These are phyloP conservation scores for Glyphotaelius pellucidus DNA, from an alignment of 2,888 invertebrate species.

Conservation along the genomic window DNA sequence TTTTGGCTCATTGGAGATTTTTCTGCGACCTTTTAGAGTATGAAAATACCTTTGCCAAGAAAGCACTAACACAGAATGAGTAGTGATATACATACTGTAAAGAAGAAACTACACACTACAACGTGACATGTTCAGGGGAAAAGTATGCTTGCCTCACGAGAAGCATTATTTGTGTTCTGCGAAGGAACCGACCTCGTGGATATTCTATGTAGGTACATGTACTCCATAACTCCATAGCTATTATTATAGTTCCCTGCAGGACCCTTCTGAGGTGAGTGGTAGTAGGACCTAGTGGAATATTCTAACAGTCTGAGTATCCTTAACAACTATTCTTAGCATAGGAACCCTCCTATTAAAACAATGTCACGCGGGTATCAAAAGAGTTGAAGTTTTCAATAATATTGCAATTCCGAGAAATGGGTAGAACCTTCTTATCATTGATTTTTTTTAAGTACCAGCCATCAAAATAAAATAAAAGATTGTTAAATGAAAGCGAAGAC, in stretches of 20 bases:
- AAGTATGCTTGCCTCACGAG: conserved; percentile 25
- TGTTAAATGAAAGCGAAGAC: too few species aligned
- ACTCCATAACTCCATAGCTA: background rate
- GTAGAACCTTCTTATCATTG: background rate
- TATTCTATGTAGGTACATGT: background rate
- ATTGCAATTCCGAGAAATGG: background rate
- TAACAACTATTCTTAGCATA: background rate
- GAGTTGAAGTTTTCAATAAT: background rate
- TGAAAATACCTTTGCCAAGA: background rate
- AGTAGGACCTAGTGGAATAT: background rate
- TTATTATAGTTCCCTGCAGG: background rate
- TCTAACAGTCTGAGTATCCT: background rate
- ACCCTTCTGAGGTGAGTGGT: background rate
- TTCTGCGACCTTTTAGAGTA: background rate
- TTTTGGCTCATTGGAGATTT: background rate
- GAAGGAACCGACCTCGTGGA: background rate
- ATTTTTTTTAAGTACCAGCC: background rate
- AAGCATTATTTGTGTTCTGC: conserved; percentile 45
- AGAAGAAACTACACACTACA: background rate
- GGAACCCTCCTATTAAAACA: background rate
- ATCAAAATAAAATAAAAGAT: too few species aligned
- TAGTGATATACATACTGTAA: background rate
- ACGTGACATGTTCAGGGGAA: conserved; percentile 3
- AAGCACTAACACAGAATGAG: background rate
- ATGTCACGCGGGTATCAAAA: background rate